phyloP scores from a whole-genome alignment of 2,888 invertebrate genomes.

The Dasypogon diadema region DNA sequence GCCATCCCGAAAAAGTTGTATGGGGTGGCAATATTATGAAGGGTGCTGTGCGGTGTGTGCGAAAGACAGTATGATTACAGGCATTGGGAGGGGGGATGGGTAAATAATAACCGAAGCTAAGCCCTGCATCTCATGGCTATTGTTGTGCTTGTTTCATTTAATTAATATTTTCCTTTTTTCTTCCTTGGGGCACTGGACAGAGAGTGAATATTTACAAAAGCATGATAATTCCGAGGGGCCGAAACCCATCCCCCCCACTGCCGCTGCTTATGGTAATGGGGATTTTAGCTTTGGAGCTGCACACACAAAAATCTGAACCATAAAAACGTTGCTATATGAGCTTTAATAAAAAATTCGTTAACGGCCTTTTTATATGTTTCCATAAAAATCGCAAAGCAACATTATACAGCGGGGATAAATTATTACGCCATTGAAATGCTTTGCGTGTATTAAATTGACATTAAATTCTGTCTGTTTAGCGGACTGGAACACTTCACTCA shows the following conservation, averaged over 20 bases:
- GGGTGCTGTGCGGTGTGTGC: neutral
- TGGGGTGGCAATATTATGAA: neutral
- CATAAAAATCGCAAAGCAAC: neutral
- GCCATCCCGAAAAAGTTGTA: neutral
- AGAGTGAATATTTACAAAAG: neutral
- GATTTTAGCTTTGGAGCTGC: neutral
- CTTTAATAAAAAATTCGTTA: neutral
- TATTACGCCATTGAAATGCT: neutral
- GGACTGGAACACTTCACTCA: neutral
- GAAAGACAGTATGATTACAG: conserved; percentile 3
- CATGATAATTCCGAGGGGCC: neutral
- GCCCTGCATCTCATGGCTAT: conserved; percentile 4
- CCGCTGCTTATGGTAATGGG: neutral
- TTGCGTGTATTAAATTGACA: conserved; percentile 4
- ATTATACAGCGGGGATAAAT: neutral
- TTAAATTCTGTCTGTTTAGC: neutral
- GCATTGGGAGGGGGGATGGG: neutral
- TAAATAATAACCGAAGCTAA: neutral
- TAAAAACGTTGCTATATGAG: neutral
- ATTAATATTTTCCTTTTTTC: conserved; percentile 7
- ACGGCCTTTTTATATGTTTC: neutral
- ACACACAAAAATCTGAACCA: neutral
- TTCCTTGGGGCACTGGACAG: neutral
- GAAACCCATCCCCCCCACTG: neutral
- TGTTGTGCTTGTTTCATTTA: conserved; percentile 13